Base-by-base conservation (phyloP, 2,113 vertebrate genomes). In the Prunella fulvescens region DNA sequence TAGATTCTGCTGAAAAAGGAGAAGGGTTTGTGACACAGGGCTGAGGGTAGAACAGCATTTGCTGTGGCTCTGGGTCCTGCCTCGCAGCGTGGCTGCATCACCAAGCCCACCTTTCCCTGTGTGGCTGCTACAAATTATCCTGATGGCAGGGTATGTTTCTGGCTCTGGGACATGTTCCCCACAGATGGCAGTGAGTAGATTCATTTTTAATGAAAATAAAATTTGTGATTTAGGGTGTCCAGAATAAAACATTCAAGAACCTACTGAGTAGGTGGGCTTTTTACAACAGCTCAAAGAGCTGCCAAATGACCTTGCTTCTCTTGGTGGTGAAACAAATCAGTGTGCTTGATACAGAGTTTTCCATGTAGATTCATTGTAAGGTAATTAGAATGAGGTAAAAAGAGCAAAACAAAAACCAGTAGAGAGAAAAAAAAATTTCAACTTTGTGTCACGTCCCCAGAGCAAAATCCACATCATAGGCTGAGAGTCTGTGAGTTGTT, bases 1-100 rank as follows among this genome's bases (percentile, higher is more conserved):
- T 62, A 79, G 51, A 78, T 76, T 80, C 61, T 94, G 44, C 66
- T 79, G 64, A 48, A 82, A 93, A 73, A 71, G 28, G 37, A 74
- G 83, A 87, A 74, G 28, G n/a, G 65, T 57, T 89, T 28, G 3
- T 26, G 60, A 45, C 57, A 57, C 1, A 0, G 17, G 48, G 29
- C 40, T 18, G n/a, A 91, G 65, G 11, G 15, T 35, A 56, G 70
- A 84, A 56, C 56, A 74, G 80, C 86, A 53, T 88, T 74, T 58
- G 39, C 51, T 3, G 25, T 44, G 6, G 37, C 2, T 15, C 79
- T 45, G 44, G 1, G 1, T 67, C 73, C 83, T 74, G 64, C 20
- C 71, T 66, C 1, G 1, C 53, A 62, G 74, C 0, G 0, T 6
- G 19, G 78, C 42, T 56, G 33, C 0, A 2, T 44, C 0, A 0